Conservation (phyloP, 1,140 invertebrate species). For the Cardiocondyla obscurior region DNA sequence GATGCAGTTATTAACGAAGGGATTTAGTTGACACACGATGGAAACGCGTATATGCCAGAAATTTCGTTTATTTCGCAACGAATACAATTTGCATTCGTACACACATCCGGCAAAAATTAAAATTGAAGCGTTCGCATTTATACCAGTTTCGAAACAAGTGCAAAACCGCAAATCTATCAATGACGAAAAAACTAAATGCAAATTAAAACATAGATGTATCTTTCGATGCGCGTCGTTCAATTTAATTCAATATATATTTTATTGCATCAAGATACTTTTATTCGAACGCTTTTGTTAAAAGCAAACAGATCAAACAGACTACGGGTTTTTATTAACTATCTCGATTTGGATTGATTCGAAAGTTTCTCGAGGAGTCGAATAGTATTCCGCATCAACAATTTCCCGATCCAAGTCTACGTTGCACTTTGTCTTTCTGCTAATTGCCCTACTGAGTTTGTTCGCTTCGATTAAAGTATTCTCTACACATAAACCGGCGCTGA, state of each 20-base stretch:
- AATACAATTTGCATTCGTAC: background rate
- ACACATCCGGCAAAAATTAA: background rate
- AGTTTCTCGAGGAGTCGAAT: conserved; percentile 38
- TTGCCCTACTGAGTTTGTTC: background rate
- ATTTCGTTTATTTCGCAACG: background rate
- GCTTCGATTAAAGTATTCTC: conserved; percentile 10
- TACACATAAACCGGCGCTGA: too few species aligned
- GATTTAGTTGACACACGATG: background rate
- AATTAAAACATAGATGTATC: background rate
- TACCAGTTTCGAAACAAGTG: too few species aligned
- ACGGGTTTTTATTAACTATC: background rate
- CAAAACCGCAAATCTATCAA: background rate
- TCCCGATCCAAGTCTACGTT: background rate
- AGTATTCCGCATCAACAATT: conserved; percentile 24
- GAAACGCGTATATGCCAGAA: background rate
- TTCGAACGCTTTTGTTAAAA: background rate
- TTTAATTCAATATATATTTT: too few species aligned
- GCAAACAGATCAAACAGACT: background rate
- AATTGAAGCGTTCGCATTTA: background rate
- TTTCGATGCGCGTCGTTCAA: background rate
- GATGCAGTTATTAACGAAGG: conserved; percentile 18
- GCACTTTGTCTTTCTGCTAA: conserved; percentile 14
- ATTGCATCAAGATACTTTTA: background rate
- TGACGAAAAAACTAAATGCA: too few species aligned
- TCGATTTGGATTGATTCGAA: conserved; percentile 52